A percentile compares a stretch with the other conserved stretches of the same genome.
Conservation (phyloP, 35 echinoderm and acorn worm genomes). For the Heliocidaris erythrogramma region DNA sequence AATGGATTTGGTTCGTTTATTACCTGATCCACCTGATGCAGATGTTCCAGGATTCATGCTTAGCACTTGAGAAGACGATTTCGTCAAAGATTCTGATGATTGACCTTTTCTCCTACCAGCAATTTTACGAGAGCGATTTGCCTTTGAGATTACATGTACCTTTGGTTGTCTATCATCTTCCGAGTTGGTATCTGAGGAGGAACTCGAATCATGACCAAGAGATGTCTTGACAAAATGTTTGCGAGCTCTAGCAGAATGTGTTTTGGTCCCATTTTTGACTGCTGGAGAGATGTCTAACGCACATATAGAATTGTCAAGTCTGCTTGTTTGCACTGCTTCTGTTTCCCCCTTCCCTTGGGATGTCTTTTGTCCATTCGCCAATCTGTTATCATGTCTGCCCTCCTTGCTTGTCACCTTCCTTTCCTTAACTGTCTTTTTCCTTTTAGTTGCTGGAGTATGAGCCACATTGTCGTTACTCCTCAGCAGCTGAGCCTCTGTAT, state of each 20-base stretch:
- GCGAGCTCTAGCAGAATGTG: background rate
- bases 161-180: background rate
- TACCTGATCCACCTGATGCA: background rate
- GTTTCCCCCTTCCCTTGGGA: background rate
- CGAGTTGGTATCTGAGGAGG: background rate
- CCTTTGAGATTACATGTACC: background rate
- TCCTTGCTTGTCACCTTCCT: background rate
- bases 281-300: background rate
- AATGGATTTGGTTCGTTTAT: background rate
- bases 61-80: background rate
- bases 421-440: background rate
- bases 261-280: background rate
- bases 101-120: background rate
- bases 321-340: background rate
- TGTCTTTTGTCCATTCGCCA: background rate
- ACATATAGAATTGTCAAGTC: background rate
- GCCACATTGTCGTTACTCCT: background rate
- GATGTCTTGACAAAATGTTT: background rate
- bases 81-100: background rate
- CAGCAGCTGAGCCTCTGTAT: background rate
- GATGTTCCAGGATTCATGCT: background rate
- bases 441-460: background rate
- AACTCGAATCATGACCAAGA: background rate
- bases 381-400: background rate
- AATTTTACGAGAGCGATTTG: background rate